Conservation (phyloP, 2,888 invertebrate genomes). For the Acanthacorydalis orientalis region DNA sequence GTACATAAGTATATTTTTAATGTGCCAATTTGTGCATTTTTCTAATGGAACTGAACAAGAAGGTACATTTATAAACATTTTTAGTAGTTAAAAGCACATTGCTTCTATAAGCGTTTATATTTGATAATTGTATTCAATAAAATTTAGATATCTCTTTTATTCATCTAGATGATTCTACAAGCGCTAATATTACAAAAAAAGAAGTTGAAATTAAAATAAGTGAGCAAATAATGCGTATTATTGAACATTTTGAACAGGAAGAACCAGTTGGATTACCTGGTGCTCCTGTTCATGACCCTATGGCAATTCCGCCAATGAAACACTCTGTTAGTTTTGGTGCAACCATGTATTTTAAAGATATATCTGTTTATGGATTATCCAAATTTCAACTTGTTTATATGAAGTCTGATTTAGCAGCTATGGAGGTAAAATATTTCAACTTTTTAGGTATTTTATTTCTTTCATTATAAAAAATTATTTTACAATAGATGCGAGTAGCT, state of each 20-base stretch:
- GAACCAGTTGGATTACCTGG: slow-evolving; percentile 71
- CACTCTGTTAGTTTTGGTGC: slow-evolving; percentile 47
- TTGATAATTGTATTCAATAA: too few species aligned
- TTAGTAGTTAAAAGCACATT: too few species aligned
- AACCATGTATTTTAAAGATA: slow-evolving; percentile 52
- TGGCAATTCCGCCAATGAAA: slow-evolving; percentile 57
- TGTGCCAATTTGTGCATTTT: too few species aligned
- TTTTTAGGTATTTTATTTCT: background rate
- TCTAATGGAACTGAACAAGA: too few species aligned
- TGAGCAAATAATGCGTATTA: slow-evolving; percentile 46
- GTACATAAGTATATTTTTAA: too few species aligned
- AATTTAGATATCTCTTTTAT: too few species aligned
- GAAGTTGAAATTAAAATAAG: slow-evolving; percentile 49
- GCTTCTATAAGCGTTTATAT: too few species aligned
- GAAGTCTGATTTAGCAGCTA: slow-evolving; percentile 50
- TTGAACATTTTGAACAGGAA: slow-evolving; percentile 65
- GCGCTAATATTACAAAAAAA: background rate
- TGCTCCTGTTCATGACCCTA: slow-evolving; percentile 63
- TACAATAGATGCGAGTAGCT: slow-evolving; percentile 45
- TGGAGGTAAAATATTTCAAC: slow-evolving; percentile 38
- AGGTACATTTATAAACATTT: too few species aligned
- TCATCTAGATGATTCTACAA: too few species aligned
- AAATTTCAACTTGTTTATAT: slow-evolving; percentile 59
- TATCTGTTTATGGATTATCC: slow-evolving; percentile 56
- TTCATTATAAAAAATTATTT: background rate